These are phyloP conservation scores for Halocynthia roretzi DNA, from an alignment of 23 tunicate species.

Conservation along the genomic window DNA sequence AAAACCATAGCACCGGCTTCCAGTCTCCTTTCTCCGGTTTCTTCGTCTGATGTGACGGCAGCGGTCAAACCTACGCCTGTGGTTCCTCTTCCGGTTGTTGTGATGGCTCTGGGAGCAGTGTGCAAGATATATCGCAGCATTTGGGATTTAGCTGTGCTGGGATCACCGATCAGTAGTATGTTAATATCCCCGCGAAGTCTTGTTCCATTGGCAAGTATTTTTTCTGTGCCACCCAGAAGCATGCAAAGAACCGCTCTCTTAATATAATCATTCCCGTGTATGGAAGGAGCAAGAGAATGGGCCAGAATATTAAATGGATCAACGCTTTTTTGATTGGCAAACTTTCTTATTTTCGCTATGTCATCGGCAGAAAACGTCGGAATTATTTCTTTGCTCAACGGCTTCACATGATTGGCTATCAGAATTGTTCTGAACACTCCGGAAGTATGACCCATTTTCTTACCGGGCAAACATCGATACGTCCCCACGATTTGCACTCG, in stretches of 20 bases:
- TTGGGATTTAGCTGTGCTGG: conserved; percentile 96
- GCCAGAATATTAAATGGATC: conserved; percentile 81
- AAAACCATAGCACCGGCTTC: conserved; percentile 99
- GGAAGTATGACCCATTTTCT: conserved; percentile 81
- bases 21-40: conserved; percentile 87
- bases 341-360: conserved; percentile 72
- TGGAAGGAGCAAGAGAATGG: conserved; percentile 90
- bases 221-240: conserved; percentile 94
- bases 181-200: conserved; percentile 97
- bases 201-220: conserved; percentile 84
- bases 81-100: conserved; percentile 97
- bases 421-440: conserved; percentile 83
- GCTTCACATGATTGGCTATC: conserved; percentile 88
- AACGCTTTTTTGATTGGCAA: conserved; percentile 40
- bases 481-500: conserved; percentile 86
- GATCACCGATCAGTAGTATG: conserved; percentile 87
- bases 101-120: conserved; percentile 92
- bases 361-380: conserved; percentile 72
- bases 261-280: conserved; percentile 92
- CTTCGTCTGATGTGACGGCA: conserved; percentile 98
- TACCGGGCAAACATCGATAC: conserved; percentile 95
- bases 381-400: conserved; percentile 74
- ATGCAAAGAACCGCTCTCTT: conserved; percentile 93
- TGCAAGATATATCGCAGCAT: conserved; percentile 87
- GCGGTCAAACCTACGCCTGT: conserved; percentile 99